phyloP scores from a whole-genome alignment of 2,888 invertebrate species.

The Serripes groenlandicus region DNA sequence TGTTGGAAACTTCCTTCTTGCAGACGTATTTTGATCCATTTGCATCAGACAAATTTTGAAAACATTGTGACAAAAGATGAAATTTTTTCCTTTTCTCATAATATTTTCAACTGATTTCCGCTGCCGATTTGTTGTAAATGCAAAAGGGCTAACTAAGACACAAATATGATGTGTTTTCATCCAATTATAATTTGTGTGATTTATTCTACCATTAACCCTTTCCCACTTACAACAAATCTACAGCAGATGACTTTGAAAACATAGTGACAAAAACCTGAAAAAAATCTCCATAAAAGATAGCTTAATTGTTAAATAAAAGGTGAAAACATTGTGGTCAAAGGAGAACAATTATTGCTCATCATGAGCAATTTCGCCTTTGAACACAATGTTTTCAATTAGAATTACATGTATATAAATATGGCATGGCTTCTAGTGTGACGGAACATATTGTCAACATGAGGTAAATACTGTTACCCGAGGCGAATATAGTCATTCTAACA shows the following conservation, averaged over 20 bases:
- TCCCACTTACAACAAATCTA: not conserved
- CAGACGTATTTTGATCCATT: too few species aligned
- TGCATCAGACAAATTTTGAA: not conserved
- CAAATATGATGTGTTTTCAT: too few species aligned
- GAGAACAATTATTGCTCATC: not conserved
- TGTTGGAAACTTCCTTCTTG: too few species aligned
- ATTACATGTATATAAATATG: too few species aligned
- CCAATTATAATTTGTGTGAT: too few species aligned
- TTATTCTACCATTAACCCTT: not conserved
- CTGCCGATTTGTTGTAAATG: too few species aligned
- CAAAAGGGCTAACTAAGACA: too few species aligned
- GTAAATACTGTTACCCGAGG: too few species aligned
- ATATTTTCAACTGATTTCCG: not conserved
- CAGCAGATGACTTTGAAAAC: not conserved
- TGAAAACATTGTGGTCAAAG: not conserved
- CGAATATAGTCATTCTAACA: too few species aligned
- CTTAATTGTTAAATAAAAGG: too few species aligned
- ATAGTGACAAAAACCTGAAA: not conserved
- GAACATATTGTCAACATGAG: too few species aligned
- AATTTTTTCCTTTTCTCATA: not conserved
- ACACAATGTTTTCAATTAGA: conserved; percentile 1
- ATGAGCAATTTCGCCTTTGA: not conserved
- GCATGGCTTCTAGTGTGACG: too few species aligned
- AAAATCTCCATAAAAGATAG: not conserved
- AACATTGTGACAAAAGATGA: not conserved